phyloP scores from a whole-genome alignment of 2,888 invertebrate species.

The Villa cingulata region DNA sequence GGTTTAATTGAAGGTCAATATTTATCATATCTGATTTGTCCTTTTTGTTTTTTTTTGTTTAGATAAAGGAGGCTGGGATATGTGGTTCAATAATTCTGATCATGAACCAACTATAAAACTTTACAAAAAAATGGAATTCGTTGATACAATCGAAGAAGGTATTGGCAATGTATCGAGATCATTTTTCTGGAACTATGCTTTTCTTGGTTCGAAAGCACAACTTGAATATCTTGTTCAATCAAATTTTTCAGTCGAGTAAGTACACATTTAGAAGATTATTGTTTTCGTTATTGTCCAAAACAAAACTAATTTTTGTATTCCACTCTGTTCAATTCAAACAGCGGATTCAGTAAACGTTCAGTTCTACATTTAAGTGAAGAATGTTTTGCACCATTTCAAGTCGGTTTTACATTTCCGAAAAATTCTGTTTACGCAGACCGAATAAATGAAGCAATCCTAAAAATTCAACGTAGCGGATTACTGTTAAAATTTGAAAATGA shows the following conservation, averaged over 20 bases:
- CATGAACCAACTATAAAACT: constrained; percentile 48
- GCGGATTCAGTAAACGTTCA: constrained; percentile 42
- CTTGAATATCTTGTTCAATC: constrained; percentile 58
- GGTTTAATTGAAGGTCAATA: constrained; percentile 8
- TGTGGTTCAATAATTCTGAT: constrained; percentile 56
- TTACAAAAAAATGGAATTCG: constrained; percentile 51
- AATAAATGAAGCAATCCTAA: constrained; percentile 46
- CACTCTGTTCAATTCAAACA: constrained; percentile 19
- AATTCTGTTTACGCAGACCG: constrained; percentile 50
- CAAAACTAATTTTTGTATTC: background rate
- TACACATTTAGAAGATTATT: background rate
- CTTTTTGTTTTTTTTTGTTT: no score
- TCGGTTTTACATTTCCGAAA: constrained; percentile 49
- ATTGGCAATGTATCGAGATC: constrained; percentile 59
- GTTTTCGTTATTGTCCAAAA: no score
- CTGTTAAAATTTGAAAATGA: constrained; percentile 52
- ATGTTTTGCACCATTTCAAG: constrained; percentile 60
- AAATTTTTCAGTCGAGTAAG: constrained; percentile 51
- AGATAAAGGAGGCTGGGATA: constrained; percentile 65
- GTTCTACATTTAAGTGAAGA: constrained; percentile 57
- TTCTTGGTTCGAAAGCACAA: constrained; percentile 57
- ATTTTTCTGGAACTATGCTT: constrained; percentile 67
- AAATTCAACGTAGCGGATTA: constrained; percentile 54
- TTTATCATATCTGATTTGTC: no score
- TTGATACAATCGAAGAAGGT: constrained; percentile 51